A percentile compares a stretch with the other conserved stretches of the same genome.
phyloP scores from a whole-genome alignment of 2,113 vertebrate species.

The Rhinoderma darwinii region DNA sequence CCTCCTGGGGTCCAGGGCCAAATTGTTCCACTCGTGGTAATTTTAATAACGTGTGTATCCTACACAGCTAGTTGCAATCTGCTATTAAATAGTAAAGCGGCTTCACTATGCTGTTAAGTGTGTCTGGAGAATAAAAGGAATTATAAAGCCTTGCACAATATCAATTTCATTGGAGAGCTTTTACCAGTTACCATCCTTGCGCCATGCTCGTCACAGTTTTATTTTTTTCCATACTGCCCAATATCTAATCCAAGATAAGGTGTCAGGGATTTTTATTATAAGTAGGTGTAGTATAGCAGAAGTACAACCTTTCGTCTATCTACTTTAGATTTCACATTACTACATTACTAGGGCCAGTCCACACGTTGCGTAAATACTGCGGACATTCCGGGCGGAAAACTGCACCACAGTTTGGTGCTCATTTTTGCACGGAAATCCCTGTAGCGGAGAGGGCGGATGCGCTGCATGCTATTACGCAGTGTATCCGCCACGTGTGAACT shows the following conservation, averaged over 20 bases:
- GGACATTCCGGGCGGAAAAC: too few species aligned
- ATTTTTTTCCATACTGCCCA: not conserved
- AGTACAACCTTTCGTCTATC: not conserved
- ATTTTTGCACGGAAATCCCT: too few species aligned
- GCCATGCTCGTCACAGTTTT: not conserved
- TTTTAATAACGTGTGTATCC: not conserved
- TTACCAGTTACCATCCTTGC: not conserved
- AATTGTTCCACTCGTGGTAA: not conserved
- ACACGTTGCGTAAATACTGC: too few species aligned
- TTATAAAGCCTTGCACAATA: not conserved
- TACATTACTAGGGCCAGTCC: too few species aligned
- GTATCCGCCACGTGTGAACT: too few species aligned
- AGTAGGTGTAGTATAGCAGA: not conserved
- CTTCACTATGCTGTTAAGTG: not conserved
- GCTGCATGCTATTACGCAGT: too few species aligned
- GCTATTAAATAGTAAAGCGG: not conserved
- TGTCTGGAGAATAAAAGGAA: not conserved
- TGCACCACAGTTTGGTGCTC: too few species aligned
- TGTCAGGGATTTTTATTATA: not conserved
- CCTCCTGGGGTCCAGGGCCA: not conserved
- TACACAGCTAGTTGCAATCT: conserved; percentile 1
- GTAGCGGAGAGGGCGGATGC: too few species aligned
- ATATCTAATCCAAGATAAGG: not conserved
- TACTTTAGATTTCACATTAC: not conserved
- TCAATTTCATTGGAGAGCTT: not conserved